A percentile compares a stretch with the other conserved stretches of the same genome.
These are phyloP conservation scores for Microplitis demolitor DNA, from an alignment of 1,140 invertebrate genomes.

Conservation along the genomic window DNA sequence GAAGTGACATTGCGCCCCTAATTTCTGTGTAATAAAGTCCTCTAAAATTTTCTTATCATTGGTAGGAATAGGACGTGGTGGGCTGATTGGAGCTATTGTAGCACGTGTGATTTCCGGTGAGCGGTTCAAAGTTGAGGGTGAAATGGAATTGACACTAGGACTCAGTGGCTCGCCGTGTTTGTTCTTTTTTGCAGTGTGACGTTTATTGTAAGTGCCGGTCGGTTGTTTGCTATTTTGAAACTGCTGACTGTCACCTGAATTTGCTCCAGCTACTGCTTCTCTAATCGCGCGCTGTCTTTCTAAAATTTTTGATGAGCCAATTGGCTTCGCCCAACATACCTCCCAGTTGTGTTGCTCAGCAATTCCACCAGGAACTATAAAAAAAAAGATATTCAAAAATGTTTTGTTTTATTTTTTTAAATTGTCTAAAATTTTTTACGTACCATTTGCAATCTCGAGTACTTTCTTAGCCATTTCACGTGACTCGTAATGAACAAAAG, in stretches of 20 bases:
- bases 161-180: not conserved
- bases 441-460: conserved; percentile 49
- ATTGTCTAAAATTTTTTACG: conserved; percentile 27
- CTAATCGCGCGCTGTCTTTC: conserved; percentile 51
- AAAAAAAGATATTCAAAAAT: conserved; percentile 6
- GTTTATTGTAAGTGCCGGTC: not conserved
- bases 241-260: conserved; percentile 16
- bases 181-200: conserved; percentile 3
- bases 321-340: conserved; percentile 57
- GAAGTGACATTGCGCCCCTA: conserved; percentile 42
- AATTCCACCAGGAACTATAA: conserved; percentile 41
- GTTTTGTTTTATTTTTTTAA: conserved; percentile 15
- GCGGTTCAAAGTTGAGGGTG: not conserved
- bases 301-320: conserved; percentile 45
- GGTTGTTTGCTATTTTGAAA: conserved; percentile 14
- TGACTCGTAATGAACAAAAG: conserved; percentile 56
- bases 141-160: not conserved
- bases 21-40: conserved; percentile 38
- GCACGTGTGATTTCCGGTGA: not conserved
- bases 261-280: conserved; percentile 38
- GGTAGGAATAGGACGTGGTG: not conserved
- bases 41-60: conserved; percentile 34
- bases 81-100: not conserved
- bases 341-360: conserved; percentile 50
- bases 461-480: conserved; percentile 48